Evolutionary conservation across 2,113 vertebrate genomes (phyloP).

Genomic region (Naja naja): DNA sequence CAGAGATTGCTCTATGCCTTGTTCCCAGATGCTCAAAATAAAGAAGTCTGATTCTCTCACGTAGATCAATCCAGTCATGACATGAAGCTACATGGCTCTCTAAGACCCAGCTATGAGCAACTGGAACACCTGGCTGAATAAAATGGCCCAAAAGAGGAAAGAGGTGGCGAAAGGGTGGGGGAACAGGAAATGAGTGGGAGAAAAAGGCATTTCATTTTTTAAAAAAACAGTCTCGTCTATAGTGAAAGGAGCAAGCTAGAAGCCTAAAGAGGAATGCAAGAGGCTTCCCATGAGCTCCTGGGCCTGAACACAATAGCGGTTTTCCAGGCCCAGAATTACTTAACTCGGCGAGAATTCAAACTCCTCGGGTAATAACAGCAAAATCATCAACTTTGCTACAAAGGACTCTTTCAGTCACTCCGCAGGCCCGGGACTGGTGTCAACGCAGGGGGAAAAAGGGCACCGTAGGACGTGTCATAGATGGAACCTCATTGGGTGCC

Average conservation of each 20-base stretch:
- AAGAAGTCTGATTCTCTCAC: too few species aligned
- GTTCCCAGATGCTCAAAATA: neutral
- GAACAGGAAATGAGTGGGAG: neutral
- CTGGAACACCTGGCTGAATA: neutral
- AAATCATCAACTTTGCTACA: conserved; percentile 73
- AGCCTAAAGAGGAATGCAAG: conserved; percentile 44
- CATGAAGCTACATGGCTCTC: neutral
- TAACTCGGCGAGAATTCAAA: conserved; percentile 73
- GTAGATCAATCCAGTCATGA: neutral
- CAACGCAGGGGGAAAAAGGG: conserved; percentile 7
- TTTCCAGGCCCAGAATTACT: conserved; percentile 71
- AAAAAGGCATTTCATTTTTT: neutral
- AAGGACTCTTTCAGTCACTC: conserved; percentile 73
- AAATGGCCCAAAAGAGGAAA: neutral
- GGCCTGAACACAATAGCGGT: conserved; percentile 67
- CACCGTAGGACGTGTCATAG: conserved; percentile 18
- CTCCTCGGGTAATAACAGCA: conserved; percentile 61
- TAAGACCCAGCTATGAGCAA: neutral
- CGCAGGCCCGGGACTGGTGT: conserved; percentile 26
- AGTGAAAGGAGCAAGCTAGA: conserved; percentile 41
- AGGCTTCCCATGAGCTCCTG: conserved; percentile 47
- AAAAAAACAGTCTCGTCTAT: conserved; percentile 11
- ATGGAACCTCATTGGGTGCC: conserved; percentile 10
- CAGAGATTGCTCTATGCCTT: neutral
- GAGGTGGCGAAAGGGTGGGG: neutral